phyloP scores from a whole-genome alignment of 2,888 invertebrate species.

The Hypomecis punctinalis region DNA sequence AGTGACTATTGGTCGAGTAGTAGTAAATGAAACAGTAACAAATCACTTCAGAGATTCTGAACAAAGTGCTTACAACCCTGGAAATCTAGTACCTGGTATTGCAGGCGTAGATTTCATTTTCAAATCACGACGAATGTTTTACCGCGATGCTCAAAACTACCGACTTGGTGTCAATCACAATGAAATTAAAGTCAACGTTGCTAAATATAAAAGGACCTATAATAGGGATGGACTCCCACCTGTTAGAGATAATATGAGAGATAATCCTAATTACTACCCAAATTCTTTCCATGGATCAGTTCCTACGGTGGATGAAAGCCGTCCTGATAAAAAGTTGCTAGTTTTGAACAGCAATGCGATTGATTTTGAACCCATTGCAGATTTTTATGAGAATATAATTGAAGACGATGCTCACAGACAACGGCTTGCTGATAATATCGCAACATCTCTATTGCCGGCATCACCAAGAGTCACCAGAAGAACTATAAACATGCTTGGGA shows the following conservation, averaged over 20 bases:
- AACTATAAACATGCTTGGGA: conserved; percentile 90
- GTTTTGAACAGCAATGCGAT: conserved; percentile 46
- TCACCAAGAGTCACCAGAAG: conserved; percentile 80
- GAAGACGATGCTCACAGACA: conserved; percentile 77
- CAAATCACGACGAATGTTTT: conserved; percentile 75
- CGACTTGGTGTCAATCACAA: conserved; percentile 54
- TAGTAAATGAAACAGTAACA: conserved; percentile 76
- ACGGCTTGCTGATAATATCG: conserved; percentile 31
- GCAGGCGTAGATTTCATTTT: conserved; percentile 82
- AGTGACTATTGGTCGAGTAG: conserved; percentile 77
- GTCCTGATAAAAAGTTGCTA: conserved; percentile 42
- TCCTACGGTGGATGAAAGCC: conserved; percentile 50
- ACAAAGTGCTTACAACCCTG: conserved; percentile 77
- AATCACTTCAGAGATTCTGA: conserved; percentile 82
- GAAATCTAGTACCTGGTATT: conserved; percentile 69
- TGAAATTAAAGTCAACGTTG: conserved; percentile 52
- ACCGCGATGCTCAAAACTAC: conserved; percentile 83
- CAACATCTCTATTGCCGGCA: conserved; percentile 22
- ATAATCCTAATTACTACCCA: conserved; percentile 54
- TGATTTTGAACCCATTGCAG: conserved; percentile 85
- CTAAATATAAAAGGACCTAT: conserved; percentile 49
- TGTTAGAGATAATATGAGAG: conserved; percentile 48
- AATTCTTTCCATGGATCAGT: conserved; percentile 56
- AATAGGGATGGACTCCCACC: conserved; percentile 54
- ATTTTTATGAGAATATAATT: conserved; percentile 88